A percentile compares a stretch with the other conserved stretches of the same genome.
Conservation (phyloP, 2,113 vertebrate genomes). For the Falco punctatus region DNA sequence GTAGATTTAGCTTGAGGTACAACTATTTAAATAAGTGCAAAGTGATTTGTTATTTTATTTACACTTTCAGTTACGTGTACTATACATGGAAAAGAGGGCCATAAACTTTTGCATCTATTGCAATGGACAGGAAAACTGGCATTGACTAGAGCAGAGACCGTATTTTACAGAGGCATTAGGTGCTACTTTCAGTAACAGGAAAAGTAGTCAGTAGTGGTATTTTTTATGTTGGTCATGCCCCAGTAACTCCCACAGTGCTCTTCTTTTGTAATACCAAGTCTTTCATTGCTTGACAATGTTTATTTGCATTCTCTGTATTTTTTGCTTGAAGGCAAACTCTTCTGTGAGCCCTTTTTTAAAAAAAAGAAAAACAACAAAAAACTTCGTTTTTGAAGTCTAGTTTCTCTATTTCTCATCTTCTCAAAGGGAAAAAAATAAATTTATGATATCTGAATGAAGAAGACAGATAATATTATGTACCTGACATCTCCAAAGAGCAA, state of each 20-base stretch:
- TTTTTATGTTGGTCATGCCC: constrained; percentile 17
- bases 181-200: neutral
- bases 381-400: neutral
- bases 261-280: constrained; percentile 8
- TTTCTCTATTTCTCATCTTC: constrained; percentile 19
- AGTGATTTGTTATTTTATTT: neutral
- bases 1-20: neutral
- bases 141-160: neutral
- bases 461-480: neutral
- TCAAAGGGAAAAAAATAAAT: neutral
- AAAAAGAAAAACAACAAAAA: neutral
- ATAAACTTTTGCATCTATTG: neutral
- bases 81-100: neutral
- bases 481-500: neutral
- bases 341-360: neutral
- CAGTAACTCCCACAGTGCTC: constrained; percentile 2
- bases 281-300: constrained; percentile 34
- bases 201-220: neutral
- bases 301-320: constrained; percentile 40
- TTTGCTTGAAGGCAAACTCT: constrained; percentile 12
- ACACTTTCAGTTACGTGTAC: neutral
- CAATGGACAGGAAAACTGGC: neutral
- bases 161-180: neutral
- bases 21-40: neutral
- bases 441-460: neutral